These are phyloP conservation scores for Pterocles gutturalis DNA, from an alignment of 2,113 vertebrate species.

Conservation along the genomic window DNA sequence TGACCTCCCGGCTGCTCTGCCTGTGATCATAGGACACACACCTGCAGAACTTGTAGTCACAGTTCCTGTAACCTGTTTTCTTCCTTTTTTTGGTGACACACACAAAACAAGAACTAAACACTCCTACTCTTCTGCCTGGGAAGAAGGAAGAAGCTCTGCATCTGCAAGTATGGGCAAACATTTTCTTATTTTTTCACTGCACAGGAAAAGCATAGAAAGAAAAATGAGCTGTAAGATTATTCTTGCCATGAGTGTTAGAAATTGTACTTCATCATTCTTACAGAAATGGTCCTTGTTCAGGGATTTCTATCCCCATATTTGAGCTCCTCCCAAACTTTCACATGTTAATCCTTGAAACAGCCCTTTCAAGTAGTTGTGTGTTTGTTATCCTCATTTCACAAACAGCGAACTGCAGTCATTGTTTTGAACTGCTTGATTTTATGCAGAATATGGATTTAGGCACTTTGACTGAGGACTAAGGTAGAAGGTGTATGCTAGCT, in stretches of 20 bases:
- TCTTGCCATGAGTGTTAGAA: not conserved
- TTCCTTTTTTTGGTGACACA: not conserved
- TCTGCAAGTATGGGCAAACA: accelerated
- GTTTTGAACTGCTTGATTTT: not conserved
- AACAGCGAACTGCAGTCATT: not conserved
- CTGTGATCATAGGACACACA: slow-evolving; percentile 17
- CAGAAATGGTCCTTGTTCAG: accelerated
- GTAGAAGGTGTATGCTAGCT: not conserved
- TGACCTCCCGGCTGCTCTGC: slow-evolving; percentile 19
- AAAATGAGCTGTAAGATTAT: not conserved
- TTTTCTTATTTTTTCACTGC: not conserved
- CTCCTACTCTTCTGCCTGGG: not conserved
- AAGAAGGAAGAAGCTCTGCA: not conserved
- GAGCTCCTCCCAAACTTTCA: not conserved
- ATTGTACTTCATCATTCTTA: not conserved
- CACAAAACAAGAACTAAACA: not conserved
- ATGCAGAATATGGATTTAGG: not conserved
- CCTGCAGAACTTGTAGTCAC: not conserved
- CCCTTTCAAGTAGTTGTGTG: not conserved
- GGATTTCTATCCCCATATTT: not conserved
- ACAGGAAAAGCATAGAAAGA: not conserved
- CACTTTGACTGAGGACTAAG: not conserved
- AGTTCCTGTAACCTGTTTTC: not conserved
- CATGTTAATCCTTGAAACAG: not conserved
- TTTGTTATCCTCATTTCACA: not conserved